A percentile compares a stretch with the other conserved stretches of the same genome.
phyloP scores from a whole-genome alignment of 2,113 vertebrate genomes.

The Dromas ardeola region DNA sequence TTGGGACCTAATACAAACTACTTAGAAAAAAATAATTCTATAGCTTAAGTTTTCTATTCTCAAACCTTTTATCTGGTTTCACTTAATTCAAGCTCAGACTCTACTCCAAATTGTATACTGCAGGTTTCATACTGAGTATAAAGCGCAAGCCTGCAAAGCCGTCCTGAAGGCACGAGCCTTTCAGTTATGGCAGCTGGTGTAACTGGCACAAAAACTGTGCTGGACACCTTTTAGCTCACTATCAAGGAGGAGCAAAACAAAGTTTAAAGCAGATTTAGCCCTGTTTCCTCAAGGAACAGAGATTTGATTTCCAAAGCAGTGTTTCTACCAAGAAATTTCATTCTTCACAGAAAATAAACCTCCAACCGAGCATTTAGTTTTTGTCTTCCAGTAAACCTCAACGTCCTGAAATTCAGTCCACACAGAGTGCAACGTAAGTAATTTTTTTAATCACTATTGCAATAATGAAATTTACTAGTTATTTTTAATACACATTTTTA shows the following conservation, averaged over 20 bases:
- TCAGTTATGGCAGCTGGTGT: neutral
- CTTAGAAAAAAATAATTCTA: neutral
- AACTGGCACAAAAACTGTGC: neutral
- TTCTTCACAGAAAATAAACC: neutral
- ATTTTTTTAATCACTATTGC: neutral
- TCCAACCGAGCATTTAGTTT: neutral
- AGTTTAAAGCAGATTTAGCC: neutral
- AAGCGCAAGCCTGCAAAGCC: neutral
- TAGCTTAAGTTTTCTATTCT: neutral
- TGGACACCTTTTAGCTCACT: neutral
- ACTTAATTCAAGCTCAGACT: neutral
- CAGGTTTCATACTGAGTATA: neutral
- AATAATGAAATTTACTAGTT: neutral
- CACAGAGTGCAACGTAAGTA: accelerated
- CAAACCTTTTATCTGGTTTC: neutral
- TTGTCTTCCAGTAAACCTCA: neutral
- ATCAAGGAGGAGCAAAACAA: neutral
- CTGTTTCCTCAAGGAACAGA: neutral
- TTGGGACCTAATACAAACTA: neutral
- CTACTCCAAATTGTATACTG: neutral
- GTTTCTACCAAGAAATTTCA: neutral
- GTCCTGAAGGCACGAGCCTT: neutral
- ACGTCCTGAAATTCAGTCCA: neutral
- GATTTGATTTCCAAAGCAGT: neutral
- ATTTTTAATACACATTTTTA: neutral